These are phyloP conservation scores for Hestina assimilis DNA, from an alignment of 1,140 invertebrate species.

Conservation along the genomic window DNA sequence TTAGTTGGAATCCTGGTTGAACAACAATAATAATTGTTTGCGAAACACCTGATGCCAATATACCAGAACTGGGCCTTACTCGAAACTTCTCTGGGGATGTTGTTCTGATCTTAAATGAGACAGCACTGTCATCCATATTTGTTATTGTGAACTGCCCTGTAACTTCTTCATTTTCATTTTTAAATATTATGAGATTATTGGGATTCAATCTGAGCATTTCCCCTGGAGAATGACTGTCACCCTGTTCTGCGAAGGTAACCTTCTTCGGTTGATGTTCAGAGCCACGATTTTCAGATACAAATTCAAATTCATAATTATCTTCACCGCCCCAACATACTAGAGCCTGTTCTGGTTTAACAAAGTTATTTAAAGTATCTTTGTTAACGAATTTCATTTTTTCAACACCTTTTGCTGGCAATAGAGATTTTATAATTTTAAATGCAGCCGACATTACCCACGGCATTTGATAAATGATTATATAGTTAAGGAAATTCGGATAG, in stretches of 20 bases:
- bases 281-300: constrained; percentile 80
- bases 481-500: constrained; percentile 94
- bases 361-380: constrained; percentile 87
- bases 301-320: constrained; percentile 86
- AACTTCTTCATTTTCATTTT: constrained; percentile 81
- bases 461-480: constrained; percentile 96
- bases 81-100: constrained; percentile 93
- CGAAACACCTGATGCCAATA: constrained; percentile 80
- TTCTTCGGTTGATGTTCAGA: constrained; percentile 72
- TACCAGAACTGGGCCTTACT: constrained; percentile 90
- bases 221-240: constrained; percentile 53
- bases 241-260: constrained; percentile 76
- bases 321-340: constrained; percentile 91
- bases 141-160: constrained; percentile 82
- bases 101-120: constrained; percentile 88
- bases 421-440: constrained; percentile 94
- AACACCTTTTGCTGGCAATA: constrained; percentile 92
- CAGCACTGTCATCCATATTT: constrained; percentile 81
- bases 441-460: constrained; percentile 96
- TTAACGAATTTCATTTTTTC: constrained; percentile 94
- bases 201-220: constrained; percentile 79
- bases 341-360: constrained; percentile 86
- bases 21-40: constrained; percentile 70
- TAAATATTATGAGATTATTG: constrained; percentile 82
- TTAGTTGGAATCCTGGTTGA: constrained; percentile 59